A percentile compares a stretch with the other conserved stretches of the same genome.
These are phyloP conservation scores for Poecilus cupreus DNA, from an alignment of 2,888 invertebrate species.

Conservation along the genomic window DNA sequence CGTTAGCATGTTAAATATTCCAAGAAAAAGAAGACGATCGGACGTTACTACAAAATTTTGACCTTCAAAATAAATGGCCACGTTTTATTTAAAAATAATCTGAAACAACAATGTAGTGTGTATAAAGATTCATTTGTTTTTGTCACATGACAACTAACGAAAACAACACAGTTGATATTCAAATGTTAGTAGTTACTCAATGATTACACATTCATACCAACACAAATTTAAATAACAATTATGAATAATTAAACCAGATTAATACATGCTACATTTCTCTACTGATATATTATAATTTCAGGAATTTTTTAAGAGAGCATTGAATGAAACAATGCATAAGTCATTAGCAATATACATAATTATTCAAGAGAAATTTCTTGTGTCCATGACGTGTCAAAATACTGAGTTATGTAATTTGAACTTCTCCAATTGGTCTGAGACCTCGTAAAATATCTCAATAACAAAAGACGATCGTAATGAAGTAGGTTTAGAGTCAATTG, in stretches of 20 bases:
- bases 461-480: slow-evolving; percentile 10
- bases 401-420: slow-evolving; percentile 40
- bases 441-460: slow-evolving; percentile 51
- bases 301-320: neutral
- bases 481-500: neutral
- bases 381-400: slow-evolving; percentile 9
- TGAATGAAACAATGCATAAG: slow-evolving; percentile 15
- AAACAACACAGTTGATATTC: neutral
- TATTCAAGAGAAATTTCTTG: neutral
- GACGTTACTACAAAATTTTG: neutral
- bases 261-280: neutral
- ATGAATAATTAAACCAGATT: neutral
- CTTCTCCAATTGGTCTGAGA: slow-evolving; percentile 45
- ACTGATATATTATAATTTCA: too few species aligned
- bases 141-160: neutral
- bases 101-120: neutral
- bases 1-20: neutral
- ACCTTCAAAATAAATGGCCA: neutral
- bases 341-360: neutral
- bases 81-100: neutral
- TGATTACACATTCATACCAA: neutral
- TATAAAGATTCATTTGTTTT: neutral
- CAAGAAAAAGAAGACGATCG: neutral
- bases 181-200: neutral
- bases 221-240: neutral